phyloP scores from a whole-genome alignment of 2,113 vertebrate genomes.

The Dromaius novaehollandiae region DNA sequence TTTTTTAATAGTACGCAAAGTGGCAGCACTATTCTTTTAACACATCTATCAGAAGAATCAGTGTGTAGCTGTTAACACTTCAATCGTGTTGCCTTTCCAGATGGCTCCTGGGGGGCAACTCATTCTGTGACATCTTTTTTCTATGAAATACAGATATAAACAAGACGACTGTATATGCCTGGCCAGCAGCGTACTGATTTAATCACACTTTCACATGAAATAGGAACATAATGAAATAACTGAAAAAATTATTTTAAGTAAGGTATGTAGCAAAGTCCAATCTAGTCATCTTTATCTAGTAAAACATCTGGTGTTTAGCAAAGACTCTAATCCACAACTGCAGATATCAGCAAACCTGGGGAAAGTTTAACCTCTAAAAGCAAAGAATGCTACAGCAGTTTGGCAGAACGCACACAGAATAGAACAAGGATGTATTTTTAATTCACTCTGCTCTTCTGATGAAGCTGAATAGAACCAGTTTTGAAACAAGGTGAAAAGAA shows the following conservation, averaged over 20 bases:
- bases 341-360: neutral
- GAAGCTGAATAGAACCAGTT: neutral
- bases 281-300: neutral
- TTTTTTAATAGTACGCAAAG: neutral
- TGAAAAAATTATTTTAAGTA: neutral
- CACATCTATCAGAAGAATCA: neutral
- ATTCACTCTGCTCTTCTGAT: neutral
- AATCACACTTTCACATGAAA: neutral
- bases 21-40: neutral
- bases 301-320: neutral
- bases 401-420: neutral
- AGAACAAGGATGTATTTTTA: neutral
- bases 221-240: neutral
- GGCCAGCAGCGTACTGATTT: neutral
- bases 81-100: neutral
- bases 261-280: neutral
- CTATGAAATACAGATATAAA: neutral
- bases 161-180: neutral
- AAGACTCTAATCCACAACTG: neutral
- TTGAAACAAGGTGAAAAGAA: neutral
- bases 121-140: neutral
- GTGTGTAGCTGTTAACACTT: neutral
- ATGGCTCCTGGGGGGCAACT: neutral
- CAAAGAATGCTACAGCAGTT: neutral
- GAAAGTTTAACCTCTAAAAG: neutral